Base-by-base conservation (phyloP, 2,113 vertebrate genomes). In the Callospermophilus lateralis region DNA sequence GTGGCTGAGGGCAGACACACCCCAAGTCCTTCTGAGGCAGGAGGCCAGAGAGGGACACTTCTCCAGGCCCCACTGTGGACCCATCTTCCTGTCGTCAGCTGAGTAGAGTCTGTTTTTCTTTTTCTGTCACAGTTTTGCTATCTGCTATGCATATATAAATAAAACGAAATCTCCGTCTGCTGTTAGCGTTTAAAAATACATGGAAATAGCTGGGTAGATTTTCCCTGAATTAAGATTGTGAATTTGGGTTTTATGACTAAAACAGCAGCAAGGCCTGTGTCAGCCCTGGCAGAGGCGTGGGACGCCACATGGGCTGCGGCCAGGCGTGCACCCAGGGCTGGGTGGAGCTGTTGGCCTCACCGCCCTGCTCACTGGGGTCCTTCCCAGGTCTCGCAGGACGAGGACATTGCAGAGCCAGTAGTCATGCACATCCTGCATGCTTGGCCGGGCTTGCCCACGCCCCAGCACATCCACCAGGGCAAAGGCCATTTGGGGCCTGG, bases 1-100 rank as follows among this genome's bases (percentile, higher is more conserved):
- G 24, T 73, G 13, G 2, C 39, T 26, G 55, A 22, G 12, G 6
- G 24, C 7, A 6, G 15, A 37, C 28, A 4, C 2, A 34, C 28
- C 0, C 0, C 17, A 16, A 2, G 2, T 6, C 4, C 32, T 42
- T 1, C 8, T 0, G n/a, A 2, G 16, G 15, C 2, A 1, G 22
- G 34, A 2, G 15, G 67, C 13, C 32, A n/a, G 32, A 2, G 7
- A n/a, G 70, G 11, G 39, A 16, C 39, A 15, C 26, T 51, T 28
- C 34, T 61, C 73, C 22, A 6, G 17, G 17, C 3, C 37, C 22
- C 0, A 6, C 26, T 19, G 70, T 77, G 42, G 42, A 28, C 16
- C 42, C 1, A 51, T 6, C 58, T 80, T 53, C 61, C 4, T 34
- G 4, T 16, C 77, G 4, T 45, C 12, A 24, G 73, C 58, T 55